Conservation (phyloP, 2,888 invertebrate genomes). For the Andrena trimmerana region DNA sequence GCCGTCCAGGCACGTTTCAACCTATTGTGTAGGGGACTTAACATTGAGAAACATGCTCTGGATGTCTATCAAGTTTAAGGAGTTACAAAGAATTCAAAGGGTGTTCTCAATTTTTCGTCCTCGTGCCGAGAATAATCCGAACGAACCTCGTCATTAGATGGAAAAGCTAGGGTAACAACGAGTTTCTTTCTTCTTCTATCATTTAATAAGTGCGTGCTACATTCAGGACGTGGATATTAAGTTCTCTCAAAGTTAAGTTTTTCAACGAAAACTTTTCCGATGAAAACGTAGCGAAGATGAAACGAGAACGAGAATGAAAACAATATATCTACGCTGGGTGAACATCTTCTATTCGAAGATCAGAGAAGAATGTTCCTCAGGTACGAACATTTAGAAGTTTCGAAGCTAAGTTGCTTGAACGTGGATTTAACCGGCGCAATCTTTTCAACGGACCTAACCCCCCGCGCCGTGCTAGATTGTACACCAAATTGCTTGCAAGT, state of each 20-base stretch:
- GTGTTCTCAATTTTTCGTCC: slow-evolving; percentile 35
- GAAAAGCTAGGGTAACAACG: slow-evolving; percentile 21
- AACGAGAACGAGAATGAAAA: background rate
- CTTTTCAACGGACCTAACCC: slow-evolving; percentile 44
- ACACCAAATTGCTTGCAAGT: slow-evolving; percentile 41
- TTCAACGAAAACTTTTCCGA: too few relatives aligned
- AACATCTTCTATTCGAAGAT: slow-evolving; percentile 24
- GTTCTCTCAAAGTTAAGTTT: too few relatives aligned
- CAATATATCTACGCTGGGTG: slow-evolving; percentile 3
- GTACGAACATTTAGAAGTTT: slow-evolving; percentile 40
- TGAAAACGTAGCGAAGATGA: background rate
- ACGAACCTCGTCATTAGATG: slow-evolving; percentile 26
- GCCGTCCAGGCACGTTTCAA: background rate
- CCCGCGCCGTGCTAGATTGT: slow-evolving; percentile 31
- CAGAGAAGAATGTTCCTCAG: slow-evolving; percentile 29
- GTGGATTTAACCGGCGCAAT: slow-evolving; percentile 29
- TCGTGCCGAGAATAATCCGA: slow-evolving; percentile 8
- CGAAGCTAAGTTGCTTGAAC: slow-evolving; percentile 31
- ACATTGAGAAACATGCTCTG: background rate
- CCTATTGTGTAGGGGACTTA: too few relatives aligned
- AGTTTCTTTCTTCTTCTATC: background rate
- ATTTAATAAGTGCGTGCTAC: too few relatives aligned
- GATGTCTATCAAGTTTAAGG: background rate
- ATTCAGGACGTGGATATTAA: too few relatives aligned
- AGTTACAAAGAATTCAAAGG: slow-evolving; percentile 1